Evolutionary conservation across 2,113 vertebrate genomes (phyloP), one percentile per base, ranked within the genome.

Genomic region (Motacilla tschutschensis): DNA sequence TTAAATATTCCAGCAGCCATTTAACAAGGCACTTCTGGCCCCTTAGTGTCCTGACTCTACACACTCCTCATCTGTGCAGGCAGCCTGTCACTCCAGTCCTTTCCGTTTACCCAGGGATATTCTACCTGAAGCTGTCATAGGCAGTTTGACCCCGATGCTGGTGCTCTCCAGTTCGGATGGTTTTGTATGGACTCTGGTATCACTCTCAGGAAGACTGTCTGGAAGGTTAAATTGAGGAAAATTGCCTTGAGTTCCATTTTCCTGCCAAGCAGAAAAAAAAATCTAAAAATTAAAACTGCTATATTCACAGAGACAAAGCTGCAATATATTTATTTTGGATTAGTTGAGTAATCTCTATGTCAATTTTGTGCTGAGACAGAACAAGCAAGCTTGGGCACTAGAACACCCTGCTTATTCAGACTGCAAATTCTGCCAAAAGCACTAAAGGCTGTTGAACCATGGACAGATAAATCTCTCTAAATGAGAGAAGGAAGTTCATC

Each of bases 81-180:
- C 63, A 81, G n/a, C 18, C 33, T 74, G 44, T 60, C 51, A 64
- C 31, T 77, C 14, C 40, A 47, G 51, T 3, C 14, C 44, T 54
- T 38, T 55, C 36, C 43, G 25, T 38, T n/a, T 15, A 10, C 11
- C 62, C 44, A 53, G 15, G 46, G 41, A 60, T 50, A 54, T 29
- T 78, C 58, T 96, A 99, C 98, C 98, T 97, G 96, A 72, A 15
- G 98, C 97, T 54, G 98, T 98, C 97, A 99, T 98, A 73, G 98
- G 98, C 66, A 98, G 87, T 64, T 96, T 97, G 80, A 97, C 96
- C 29, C 94, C 14, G 0, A 69, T 44, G 89, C 86, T 65, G 79
- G 93, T 73, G 91, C 94, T 88, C 97, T 97, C 91, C 62, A 63
- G 19, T 72, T 98, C 96, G 36, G 94, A 46, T 73, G 97, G 95